Conservation (phyloP, 2,888 invertebrate genomes). For the Arge pagana region DNA sequence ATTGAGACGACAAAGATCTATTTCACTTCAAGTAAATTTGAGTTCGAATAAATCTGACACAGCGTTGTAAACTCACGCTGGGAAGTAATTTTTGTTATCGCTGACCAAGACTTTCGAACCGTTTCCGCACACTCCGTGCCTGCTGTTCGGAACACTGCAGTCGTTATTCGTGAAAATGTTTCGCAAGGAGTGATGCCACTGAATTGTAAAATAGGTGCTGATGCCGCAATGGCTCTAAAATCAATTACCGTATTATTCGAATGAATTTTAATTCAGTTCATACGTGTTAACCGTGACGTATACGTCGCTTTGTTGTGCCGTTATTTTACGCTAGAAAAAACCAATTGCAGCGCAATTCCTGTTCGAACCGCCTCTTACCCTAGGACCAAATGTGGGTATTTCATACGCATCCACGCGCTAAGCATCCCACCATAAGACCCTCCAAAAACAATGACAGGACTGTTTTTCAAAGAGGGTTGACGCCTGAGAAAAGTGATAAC, state of each 20-base stretch:
- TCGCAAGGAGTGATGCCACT: conserved; percentile 78
- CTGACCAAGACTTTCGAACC: conserved; percentile 78
- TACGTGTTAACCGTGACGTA: no score
- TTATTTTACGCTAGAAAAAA: no score
- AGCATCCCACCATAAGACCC: conserved; percentile 99
- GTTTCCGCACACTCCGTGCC: conserved; percentile 69
- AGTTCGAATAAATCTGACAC: conserved; percentile 10
- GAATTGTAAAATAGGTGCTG: conserved; percentile 90
- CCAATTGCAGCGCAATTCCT: not conserved
- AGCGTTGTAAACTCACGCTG: conserved; percentile 59
- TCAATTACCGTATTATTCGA: conserved; percentile 19
- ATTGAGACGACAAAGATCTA: not conserved
- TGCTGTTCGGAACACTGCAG: conserved; percentile 71
- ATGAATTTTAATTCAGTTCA: no score
- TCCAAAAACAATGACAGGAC: conserved; percentile 82
- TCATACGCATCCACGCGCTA: conserved; percentile 92
- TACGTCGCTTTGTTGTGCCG: no score
- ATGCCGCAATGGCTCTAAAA: conserved; percentile 84
- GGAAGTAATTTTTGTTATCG: conserved; percentile 62
- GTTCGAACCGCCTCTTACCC: conserved; percentile 61
- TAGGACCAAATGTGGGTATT: conserved; percentile 86
- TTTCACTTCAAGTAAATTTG: not conserved
- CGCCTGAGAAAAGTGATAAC: conserved; percentile 73
- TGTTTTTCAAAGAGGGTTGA: conserved; percentile 53
- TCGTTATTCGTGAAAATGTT: conserved; percentile 76